Base-by-base conservation (phyloP, 2,888 invertebrate species). In the Nephrotoma appendiculata region DNA sequence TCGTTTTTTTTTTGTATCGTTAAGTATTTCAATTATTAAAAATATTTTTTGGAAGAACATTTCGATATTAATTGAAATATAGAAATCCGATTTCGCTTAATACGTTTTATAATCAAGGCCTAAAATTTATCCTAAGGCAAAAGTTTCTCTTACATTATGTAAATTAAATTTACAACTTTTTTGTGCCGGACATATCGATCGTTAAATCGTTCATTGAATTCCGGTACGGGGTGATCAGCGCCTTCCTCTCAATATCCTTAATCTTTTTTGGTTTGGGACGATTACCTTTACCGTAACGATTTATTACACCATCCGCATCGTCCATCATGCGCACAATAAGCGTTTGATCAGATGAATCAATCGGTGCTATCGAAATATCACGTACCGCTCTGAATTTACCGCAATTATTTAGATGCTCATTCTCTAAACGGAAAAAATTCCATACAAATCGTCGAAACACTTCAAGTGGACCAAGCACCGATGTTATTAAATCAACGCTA, bases 341-440 rank as follows among this genome's bases (percentile, higher is more conserved):
- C 2, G 95, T 95, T 91, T 98, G 98, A 93, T 98, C 98, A 6
- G 97, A 97, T 83, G 98, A 97, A 92, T 98, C 96, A 86, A 98
- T 94, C 1, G 98, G 98, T 83, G 98, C 98, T 86, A 98, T 97
- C 0, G 97, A 98, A 88, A 99, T 99, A 92, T 99, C 99, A 5
- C 99, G 93, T 0, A 99, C 99, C 7, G 99, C 99, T 89, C 99
- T 94, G 93, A 99, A 99, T 92, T 97, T 96, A 91, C 99, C 99
- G 92, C 99, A 99, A 92, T 99, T 99, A 93, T 99, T 99, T 71
- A 99, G 93, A 91, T 99, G 99, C 91, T 99, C 99, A 93, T 99
- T 99, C 93, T 99, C 99, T 89, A 99, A 92, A 0, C 99, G 99
- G 93, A 99, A 99, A 92, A 98, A 99, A 92, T 99, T 99, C 99